Percentiles rank a stretch among this genome's conserved stretches.
Evolutionary conservation across 2,113 vertebrate genomes (phyloP).

Genomic region (Sturnus vulgaris): DNA sequence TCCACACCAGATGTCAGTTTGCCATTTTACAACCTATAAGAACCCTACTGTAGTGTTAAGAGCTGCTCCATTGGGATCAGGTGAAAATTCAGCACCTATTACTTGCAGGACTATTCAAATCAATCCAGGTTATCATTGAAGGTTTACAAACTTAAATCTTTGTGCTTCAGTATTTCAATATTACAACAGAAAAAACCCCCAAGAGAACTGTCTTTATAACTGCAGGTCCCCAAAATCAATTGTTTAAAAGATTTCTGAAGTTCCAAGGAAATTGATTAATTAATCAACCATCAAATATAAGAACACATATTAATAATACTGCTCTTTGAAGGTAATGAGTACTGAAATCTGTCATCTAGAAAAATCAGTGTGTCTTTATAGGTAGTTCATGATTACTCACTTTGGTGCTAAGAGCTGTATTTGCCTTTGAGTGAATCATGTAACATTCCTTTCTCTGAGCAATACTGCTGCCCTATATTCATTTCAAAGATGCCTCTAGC

Average conservation of each 20-base stretch:
- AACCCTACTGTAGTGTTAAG: not conserved
- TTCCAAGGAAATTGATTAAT: not conserved
- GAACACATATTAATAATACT: not conserved
- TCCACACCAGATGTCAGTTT: not conserved
- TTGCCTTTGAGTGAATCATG: not conserved
- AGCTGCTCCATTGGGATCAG: not conserved
- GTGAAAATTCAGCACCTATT: not conserved
- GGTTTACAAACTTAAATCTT: not conserved
- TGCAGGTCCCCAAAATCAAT: not conserved
- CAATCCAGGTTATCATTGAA: not conserved
- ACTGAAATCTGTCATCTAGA: not conserved
- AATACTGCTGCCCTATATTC: not conserved
- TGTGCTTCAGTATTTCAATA: not conserved
- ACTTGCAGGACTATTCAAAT: not conserved
- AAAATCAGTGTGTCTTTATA: not conserved
- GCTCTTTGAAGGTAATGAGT: not conserved
- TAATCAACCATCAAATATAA: not conserved
- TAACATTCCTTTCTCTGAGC: not conserved
- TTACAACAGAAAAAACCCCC: not conserved
- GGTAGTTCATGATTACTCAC: not conserved
- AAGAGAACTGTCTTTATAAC: not conserved
- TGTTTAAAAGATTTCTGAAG: not conserved
- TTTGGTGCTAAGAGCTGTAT: not conserved
- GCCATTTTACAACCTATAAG: not conserved
- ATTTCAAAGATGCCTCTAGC: not conserved